These are phyloP conservation scores for Campopleginae sp. DNA, from an alignment of 2,888 invertebrate genomes.

Conservation along the genomic window DNA sequence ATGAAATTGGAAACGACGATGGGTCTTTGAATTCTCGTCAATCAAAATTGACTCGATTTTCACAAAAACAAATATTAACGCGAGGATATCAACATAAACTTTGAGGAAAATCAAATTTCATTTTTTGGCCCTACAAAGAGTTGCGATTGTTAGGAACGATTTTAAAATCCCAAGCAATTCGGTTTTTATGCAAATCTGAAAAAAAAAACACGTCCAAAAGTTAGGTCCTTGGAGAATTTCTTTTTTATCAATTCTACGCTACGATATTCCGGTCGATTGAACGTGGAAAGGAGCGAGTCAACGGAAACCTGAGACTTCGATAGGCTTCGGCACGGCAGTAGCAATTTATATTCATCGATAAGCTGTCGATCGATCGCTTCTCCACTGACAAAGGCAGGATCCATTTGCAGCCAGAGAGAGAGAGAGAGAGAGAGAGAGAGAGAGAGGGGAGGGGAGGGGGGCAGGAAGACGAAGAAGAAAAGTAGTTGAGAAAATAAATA, in stretches of 20 bases:
- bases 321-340: conserved; percentile 3
- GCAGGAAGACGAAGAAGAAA: conserved; percentile 17
- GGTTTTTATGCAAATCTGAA: background rate
- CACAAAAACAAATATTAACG: too few relatives aligned
- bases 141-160: background rate
- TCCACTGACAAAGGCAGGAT: conserved; percentile 22
- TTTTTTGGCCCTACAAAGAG: background rate
- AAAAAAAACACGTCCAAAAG: background rate
- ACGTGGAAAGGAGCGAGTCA: conserved; percentile 6
- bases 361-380: conserved; percentile 44
- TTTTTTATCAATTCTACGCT: background rate
- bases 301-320: conserved; percentile 27
- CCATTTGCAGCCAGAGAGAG: conserved; percentile 15
- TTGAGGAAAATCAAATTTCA: background rate
- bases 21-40: too few relatives aligned
- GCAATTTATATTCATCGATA: conserved; percentile 53
- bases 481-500: conserved; percentile 17
- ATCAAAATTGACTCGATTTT: too few relatives aligned
- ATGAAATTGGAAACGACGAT: too few relatives aligned
- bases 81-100: too few relatives aligned
- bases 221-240: background rate
- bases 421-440: background rate
- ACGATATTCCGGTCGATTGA: background rate
- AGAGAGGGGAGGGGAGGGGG: background rate
- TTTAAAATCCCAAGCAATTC: background rate